Evolutionary conservation across 2,797 vertebrate species (phyloP).

Genomic region (Typhlichthys subterraneus): DNA sequence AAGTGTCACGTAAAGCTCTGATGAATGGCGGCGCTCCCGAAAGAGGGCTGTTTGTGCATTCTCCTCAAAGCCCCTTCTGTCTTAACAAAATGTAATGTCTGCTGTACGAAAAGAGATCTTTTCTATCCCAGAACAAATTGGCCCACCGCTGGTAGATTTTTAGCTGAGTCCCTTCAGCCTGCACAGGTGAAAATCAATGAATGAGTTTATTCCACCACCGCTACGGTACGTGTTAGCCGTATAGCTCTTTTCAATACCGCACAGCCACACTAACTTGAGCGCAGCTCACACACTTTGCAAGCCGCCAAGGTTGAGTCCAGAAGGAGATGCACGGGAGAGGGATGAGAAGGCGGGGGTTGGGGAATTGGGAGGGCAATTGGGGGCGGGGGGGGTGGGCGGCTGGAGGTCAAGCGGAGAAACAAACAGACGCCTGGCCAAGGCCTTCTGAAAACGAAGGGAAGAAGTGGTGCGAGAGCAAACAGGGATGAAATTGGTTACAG

Average conservation of each 20-base stretch:
- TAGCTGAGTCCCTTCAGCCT: too few relatives aligned
- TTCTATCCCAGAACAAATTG: too few relatives aligned
- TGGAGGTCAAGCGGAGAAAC: slow-evolving; percentile 9
- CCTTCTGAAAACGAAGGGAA: slow-evolving; percentile 7
- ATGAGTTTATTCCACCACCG: slow-evolving; percentile 7
- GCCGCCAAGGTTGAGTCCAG: slow-evolving; percentile 38
- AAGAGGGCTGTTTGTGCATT: too few relatives aligned
- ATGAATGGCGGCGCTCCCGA: too few relatives aligned
- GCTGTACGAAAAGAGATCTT: too few relatives aligned
- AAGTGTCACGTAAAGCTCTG: too few relatives aligned
- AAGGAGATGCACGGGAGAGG: slow-evolving; percentile 32
- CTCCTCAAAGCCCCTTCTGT: too few relatives aligned
- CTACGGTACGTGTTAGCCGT: slow-evolving; percentile 29
- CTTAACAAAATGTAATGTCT: too few relatives aligned
- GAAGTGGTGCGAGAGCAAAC: slow-evolving; percentile 10
- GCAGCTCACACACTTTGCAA: slow-evolving; percentile 27
- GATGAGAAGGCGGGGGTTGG: background rate
- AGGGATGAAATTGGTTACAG: slow-evolving; percentile 1
- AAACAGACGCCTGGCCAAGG: slow-evolving; percentile 20
- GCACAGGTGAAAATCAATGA: too few relatives aligned
- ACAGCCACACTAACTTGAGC: slow-evolving; percentile 19
- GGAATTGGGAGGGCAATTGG: background rate
- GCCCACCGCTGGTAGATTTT: too few relatives aligned
- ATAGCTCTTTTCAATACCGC: slow-evolving; percentile 28
- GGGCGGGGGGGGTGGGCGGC: background rate